These are phyloP conservation scores for Epinephelus cyanopodus DNA, from an alignment of 2,113 vertebrate species.

Conservation along the genomic window DNA sequence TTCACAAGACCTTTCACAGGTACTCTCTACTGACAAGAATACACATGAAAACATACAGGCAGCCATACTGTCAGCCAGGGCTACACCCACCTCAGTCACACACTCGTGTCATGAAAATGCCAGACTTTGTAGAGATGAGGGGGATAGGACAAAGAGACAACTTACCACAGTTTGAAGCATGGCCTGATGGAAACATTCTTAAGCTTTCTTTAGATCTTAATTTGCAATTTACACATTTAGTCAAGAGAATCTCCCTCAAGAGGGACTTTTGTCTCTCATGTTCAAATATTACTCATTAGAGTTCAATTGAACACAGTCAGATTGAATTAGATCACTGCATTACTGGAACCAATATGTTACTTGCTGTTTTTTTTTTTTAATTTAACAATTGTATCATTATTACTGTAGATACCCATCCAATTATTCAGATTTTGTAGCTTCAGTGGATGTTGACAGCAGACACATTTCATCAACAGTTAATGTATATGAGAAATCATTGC, in stretches of 20 bases:
- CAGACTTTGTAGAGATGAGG: not conserved
- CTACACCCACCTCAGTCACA: not conserved
- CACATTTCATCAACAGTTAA: too few relatives aligned
- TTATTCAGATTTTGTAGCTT: too few relatives aligned
- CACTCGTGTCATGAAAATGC: not conserved
- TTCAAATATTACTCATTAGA: not conserved
- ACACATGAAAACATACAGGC: not conserved
- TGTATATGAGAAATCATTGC: too few relatives aligned
- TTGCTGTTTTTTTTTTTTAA: too few relatives aligned
- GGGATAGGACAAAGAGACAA: not conserved
- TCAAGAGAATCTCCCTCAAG: not conserved
- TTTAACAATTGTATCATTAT: too few relatives aligned
- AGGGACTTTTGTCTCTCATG: constrained; percentile 8
- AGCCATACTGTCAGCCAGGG: too few relatives aligned
- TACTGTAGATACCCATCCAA: too few relatives aligned
- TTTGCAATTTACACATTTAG: not conserved
- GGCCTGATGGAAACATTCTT: too few relatives aligned
- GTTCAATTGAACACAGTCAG: not conserved
- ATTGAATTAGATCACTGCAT: too few relatives aligned
- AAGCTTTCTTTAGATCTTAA: not conserved
- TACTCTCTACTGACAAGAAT: not conserved
- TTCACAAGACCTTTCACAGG: not conserved
- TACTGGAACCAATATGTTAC: too few relatives aligned
- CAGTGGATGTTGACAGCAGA: too few relatives aligned
- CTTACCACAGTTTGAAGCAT: too few relatives aligned